Evolutionary conservation across 2,888 invertebrate genomes (phyloP).

Genomic region (Platycnemis pennipes): DNA sequence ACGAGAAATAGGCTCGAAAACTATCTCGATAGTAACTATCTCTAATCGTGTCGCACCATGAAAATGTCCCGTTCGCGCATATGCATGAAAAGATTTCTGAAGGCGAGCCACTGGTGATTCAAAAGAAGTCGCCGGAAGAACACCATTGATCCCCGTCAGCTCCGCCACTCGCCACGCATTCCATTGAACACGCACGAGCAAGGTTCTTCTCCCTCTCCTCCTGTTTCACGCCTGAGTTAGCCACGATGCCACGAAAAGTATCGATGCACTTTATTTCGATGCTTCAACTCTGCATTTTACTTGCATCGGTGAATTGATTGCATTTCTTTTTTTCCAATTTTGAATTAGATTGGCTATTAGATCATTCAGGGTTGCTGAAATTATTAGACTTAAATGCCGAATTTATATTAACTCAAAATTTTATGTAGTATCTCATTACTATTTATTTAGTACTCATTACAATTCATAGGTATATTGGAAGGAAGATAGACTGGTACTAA

Average conservation of each 20-base stretch:
- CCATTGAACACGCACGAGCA: not conserved
- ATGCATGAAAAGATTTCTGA: not conserved
- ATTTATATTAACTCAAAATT: too few species aligned
- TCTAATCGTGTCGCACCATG: not conserved
- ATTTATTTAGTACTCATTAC: too few species aligned
- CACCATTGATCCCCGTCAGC: slow-evolving; percentile 14
- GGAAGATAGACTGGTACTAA: too few species aligned
- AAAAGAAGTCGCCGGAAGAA: slow-evolving; percentile 11
- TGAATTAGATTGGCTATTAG: too few species aligned
- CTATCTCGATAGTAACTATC: not conserved
- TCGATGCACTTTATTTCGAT: not conserved
- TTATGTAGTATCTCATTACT: too few species aligned
- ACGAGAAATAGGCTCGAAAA: not conserved
- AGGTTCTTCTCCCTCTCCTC: not conserved
- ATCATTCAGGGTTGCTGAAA: too few species aligned
- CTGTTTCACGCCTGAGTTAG: not conserved
- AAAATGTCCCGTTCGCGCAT: not conserved
- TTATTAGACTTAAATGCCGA: too few species aligned
- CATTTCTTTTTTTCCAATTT: not conserved
- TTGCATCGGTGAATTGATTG: not conserved
- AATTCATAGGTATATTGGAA: too few species aligned
- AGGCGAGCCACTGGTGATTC: not conserved
- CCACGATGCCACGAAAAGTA: not conserved
- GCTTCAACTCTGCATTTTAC: not conserved
- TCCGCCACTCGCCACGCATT: not conserved